Evolutionary conservation across 2,113 vertebrate genomes (phyloP).

Genomic region (Typhlomys cinereus): DNA sequence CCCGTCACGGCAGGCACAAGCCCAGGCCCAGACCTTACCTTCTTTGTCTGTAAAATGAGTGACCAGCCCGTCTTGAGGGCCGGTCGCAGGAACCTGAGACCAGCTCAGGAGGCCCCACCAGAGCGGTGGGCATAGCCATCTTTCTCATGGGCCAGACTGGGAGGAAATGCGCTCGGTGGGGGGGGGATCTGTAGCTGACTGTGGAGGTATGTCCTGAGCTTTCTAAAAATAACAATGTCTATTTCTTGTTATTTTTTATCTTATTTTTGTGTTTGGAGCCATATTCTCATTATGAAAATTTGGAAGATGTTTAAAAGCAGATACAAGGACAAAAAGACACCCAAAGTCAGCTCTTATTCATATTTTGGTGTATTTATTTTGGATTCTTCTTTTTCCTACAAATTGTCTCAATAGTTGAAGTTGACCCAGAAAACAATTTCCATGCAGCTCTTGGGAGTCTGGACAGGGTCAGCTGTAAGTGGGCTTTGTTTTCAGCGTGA

Average conservation of each 20-base stretch:
- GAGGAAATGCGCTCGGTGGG: not conserved
- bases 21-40: not conserved
- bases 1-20: fast-evolving
- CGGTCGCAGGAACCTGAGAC: fast-evolving
- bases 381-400: not conserved
- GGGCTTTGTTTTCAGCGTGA: not conserved
- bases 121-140: not conserved
- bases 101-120: fast-evolving
- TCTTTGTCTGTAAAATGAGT: not conserved
- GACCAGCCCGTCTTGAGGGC: fast-evolving
- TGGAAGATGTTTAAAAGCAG: not conserved
- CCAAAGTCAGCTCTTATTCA: not conserved
- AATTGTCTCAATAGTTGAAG: not conserved
- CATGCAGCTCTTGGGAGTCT: not conserved
- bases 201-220: not conserved
- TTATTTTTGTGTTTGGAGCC: not conserved
- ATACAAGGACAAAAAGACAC: not conserved
- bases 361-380: not conserved
- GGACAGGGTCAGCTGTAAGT: not conserved
- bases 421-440: not conserved
- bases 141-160: not conserved
- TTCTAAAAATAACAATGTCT: not conserved
- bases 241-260: not conserved
- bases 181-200: no score
- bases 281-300: not conserved